A percentile compares a stretch with the other conserved stretches of the same genome.
Conservation (phyloP, 2,797 vertebrate genomes). For the Crax fasciolata region DNA sequence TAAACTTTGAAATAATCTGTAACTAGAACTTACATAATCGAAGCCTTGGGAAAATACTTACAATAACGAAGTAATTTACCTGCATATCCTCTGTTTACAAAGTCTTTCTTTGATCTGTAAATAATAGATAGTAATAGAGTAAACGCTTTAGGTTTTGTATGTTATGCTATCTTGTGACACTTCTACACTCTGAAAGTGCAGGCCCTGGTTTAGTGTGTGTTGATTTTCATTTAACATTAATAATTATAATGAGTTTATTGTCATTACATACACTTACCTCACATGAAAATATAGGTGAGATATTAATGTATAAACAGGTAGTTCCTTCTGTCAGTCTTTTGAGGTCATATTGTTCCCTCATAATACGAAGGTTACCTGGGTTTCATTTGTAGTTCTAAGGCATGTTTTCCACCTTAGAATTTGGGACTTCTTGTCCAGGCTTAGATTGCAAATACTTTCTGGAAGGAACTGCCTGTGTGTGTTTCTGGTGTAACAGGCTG, state of each 20-base stretch:
- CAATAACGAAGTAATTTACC: not conserved
- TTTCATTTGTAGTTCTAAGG: not conserved
- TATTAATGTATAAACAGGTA: not conserved
- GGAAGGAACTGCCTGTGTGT: not conserved
- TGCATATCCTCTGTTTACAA: not conserved
- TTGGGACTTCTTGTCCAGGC: not conserved
- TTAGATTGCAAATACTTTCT: not conserved
- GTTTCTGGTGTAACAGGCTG: not conserved
- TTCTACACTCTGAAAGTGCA: not conserved
- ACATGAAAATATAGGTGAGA: not conserved
- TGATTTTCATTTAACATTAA: not conserved
- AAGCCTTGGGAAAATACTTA: not conserved
- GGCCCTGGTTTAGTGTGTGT: fast-evolving
- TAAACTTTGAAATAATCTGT: not conserved
- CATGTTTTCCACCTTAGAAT: not conserved
- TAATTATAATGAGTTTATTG: not conserved
- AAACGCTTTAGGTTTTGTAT: not conserved
- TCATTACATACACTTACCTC: not conserved
- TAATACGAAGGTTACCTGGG: fast-evolving
- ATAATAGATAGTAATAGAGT: not conserved
- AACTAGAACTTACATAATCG: not conserved
- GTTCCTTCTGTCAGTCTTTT: not conserved
- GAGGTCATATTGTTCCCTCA: not conserved
- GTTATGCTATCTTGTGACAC: not conserved
- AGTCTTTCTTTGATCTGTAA: not conserved